Conservation (phyloP, 2,797 vertebrate genomes). For the Mormyrops boulengeri region DNA sequence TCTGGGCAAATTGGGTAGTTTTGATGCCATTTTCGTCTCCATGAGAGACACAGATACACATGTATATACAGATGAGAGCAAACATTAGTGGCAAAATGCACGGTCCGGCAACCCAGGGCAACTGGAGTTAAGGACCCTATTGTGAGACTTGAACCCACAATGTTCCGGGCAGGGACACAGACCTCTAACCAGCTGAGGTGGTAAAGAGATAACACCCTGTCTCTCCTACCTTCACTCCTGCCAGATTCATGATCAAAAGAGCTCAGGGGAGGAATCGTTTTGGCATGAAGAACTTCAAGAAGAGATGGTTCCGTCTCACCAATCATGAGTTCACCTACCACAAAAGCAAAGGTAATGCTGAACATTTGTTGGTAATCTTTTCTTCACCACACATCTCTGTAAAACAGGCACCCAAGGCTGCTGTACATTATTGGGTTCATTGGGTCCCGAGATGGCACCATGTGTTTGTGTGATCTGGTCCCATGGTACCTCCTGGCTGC, state of each 20-base stretch:
- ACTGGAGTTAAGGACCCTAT: background rate
- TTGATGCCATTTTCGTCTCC: background rate
- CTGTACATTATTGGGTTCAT: background rate
- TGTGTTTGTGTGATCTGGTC: background rate
- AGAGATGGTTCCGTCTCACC: conserved; percentile 94
- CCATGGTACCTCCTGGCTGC: background rate
- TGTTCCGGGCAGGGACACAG: background rate
- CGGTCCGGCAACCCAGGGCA: background rate
- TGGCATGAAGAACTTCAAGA: conserved; percentile 98
- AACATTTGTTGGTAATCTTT: conserved; percentile 30
- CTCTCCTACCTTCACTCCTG: background rate
- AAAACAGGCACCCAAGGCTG: background rate
- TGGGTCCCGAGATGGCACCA: too few relatives aligned
- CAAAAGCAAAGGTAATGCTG: conserved; percentile 83
- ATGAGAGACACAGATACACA: background rate
- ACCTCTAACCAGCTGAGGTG: background rate
- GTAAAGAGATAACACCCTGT: background rate
- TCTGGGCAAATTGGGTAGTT: background rate
- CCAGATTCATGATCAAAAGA: conserved; percentile 95
- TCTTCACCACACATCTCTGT: background rate
- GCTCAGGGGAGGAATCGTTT: conserved; percentile 95
- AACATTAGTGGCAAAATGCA: background rate
- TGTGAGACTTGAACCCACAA: background rate
- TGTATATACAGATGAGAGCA: background rate
- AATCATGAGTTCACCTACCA: conserved; percentile 98